Evolutionary conservation across 2,888 invertebrate species (phyloP), one percentile per base, ranked within the genome.

Genomic region (Hypsopygia costalis): DNA sequence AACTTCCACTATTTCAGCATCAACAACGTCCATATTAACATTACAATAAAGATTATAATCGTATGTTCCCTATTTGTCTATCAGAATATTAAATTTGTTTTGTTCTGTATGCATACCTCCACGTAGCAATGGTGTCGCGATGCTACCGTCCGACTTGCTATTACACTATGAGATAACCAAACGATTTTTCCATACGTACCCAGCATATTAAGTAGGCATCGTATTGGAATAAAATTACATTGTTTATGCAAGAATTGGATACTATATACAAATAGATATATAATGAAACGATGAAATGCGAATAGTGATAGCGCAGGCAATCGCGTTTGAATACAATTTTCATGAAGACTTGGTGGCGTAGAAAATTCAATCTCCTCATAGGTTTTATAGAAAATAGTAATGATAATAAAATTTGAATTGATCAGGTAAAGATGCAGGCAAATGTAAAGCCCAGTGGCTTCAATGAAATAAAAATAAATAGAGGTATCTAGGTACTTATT

Each of bases 81-180:
- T 22, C 32, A 1, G 47, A 47, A 51, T 36, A 40, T 34, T 25
- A 34, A 43, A 47, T 49, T 52, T 58, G 46, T 44, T 52, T 54
- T 47, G 50, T 55, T 53, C 49, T 57, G 52, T 55, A 49, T 59
- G 62, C 62, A 67, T 65, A 47, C 60, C 62, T 57, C 55, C 72
- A 69, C 75, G 81, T 76, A 59, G 46, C 51, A 58, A 61, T 67
- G 63, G 62, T 58, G 66, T 63, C 49, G 61, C 61, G 58, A 63
- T 56, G 61, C 69, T 67, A 69, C 68, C 62, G 73, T 16, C 63
- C 62, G 60, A 68, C 45, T 46, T 44, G 59, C 58, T 55, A 61
- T 62, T 52, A 50, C 46, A 53, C 52, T 43, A 42, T 40, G 49
- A 75, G 74, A 74, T 79, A 69, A 68, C 62, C 61, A 55, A 49